phyloP scores from a whole-genome alignment of 2,113 vertebrate genomes.

The Callithrix jacchus region DNA sequence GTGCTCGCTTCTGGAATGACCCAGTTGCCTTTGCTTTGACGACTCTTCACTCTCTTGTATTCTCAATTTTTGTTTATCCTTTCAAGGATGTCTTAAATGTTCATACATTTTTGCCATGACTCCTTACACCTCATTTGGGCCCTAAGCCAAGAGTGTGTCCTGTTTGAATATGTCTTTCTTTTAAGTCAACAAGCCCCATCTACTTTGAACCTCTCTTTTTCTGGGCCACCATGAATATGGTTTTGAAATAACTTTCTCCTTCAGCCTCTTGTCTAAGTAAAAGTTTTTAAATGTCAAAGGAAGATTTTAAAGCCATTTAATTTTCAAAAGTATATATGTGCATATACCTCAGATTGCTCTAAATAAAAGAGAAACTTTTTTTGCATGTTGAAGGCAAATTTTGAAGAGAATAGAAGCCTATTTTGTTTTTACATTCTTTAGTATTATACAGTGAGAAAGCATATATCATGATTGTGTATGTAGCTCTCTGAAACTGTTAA shows the following conservation, averaged over 20 bases:
- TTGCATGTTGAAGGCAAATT: background rate
- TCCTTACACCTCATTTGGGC: background rate
- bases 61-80: background rate
- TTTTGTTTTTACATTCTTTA: conserved; percentile 38
- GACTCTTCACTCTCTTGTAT: background rate
- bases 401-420: background rate
- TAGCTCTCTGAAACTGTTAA: background rate
- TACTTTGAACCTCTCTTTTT: background rate
- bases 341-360: conserved; percentile 7
- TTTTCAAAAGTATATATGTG: conserved; percentile 22
- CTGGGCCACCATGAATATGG: background rate
- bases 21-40: conserved; percentile 27
- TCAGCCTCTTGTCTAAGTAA: background rate
- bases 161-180: background rate
- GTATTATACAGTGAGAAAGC: background rate
- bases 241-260: conserved; percentile 30
- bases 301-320: background rate
- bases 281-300: background rate
- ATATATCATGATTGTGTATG: background rate
- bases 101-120: background rate
- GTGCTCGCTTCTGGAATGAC: background rate
- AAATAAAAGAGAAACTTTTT: background rate
- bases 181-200: background rate
- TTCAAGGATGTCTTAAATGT: conserved; percentile 10
- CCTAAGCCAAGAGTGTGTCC: background rate